Percentiles rank a stretch among this genome's conserved stretches.
Evolutionary conservation across 2,888 invertebrate genomes (phyloP).

Genomic region (Julus scanicus): DNA sequence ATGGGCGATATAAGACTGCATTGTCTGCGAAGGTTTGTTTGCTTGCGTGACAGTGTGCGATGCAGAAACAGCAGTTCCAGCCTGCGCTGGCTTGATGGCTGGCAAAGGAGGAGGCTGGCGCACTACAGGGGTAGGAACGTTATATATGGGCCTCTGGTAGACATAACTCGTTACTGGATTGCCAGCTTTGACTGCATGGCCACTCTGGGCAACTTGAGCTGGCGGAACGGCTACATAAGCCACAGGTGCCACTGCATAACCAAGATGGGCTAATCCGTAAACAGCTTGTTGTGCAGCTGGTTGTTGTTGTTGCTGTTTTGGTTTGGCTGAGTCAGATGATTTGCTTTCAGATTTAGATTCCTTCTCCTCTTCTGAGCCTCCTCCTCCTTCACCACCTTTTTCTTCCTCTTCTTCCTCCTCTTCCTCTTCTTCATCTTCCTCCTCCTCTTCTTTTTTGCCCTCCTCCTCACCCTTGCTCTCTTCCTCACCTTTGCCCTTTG

Average conservation of each 20-base stretch:
- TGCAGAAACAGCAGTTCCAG: not conserved
- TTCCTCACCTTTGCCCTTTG: conserved; percentile 32
- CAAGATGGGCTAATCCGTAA: conserved; percentile 17
- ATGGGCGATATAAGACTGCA: conserved; percentile 11
- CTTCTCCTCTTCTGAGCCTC: not conserved
- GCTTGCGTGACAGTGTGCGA: not conserved
- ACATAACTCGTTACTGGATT: not conserved
- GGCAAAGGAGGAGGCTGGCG: not conserved
- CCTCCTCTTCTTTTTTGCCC: conserved; percentile 45
- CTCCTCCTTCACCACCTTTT: not conserved
- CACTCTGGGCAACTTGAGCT: not conserved
- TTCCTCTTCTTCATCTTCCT: conserved; percentile 20
- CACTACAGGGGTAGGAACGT: not conserved
- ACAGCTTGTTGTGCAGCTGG: not conserved
- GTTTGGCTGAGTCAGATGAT: not conserved
- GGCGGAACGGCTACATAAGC: not conserved
- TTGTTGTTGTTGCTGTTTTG: conserved; percentile 26
- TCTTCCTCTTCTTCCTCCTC: conserved; percentile 1
- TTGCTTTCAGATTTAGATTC: not conserved
- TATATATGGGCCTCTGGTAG: not conserved
- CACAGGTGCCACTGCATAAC: conserved; percentile 35
- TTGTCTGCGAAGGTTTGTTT: not conserved
- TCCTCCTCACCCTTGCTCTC: conserved; percentile 1
- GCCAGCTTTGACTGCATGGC: not conserved
- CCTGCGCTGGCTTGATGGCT: not conserved